Evolutionary conservation across 2,888 invertebrate genomes (phyloP), one percentile per base, ranked within the genome.

Genomic region (Pheosia gnoma): DNA sequence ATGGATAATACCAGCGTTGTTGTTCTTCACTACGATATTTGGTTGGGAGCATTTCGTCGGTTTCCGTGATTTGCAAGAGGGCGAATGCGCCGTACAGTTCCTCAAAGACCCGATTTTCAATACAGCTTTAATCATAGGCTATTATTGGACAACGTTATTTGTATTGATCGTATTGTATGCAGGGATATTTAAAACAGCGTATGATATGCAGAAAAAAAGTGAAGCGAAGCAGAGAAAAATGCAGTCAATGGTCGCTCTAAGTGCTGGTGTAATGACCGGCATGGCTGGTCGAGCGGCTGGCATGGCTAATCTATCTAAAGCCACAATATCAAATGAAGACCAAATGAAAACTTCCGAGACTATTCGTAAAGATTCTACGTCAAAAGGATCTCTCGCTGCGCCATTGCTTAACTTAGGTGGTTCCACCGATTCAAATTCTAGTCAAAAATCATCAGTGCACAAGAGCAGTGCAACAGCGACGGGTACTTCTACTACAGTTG

Each of bases 31-130:
- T 72, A 98, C 98, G 68, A 99, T 99, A 74, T 99, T 99, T 83
- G 99, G 99, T 54, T 99, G 99, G 99, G 99, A 99, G 84, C 98
- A 98, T 87, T 99, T 99, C 83, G 97, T 98, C 56, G 99, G 99
- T 36, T 97, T 96, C 82, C 94, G 99, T 66, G 98, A 98, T 77
- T 94, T 99, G 59, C 93, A 95, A 75, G 97, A 97, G 11, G 97
- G 97, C 2, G 96, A 98, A 88, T 99, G 99, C 85, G 97, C 98
- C 62, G 99, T 99, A 13, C 99, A 99, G 90, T 99, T 99, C 90
- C 95, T 99, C 66, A 98, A 98, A 87, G 98, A 99, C 88, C 98
- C 99, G 0, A 96, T 99, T 60, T 99, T 99, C 88, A 99, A 99
- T 87, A 99, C 99, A 72, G 97, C 99, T 59, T 95, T 99, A 63